Evolutionary conservation across 2,113 vertebrate genomes (phyloP), one percentile per base, ranked within the genome.

Genomic region (Otolemur garnettii): DNA sequence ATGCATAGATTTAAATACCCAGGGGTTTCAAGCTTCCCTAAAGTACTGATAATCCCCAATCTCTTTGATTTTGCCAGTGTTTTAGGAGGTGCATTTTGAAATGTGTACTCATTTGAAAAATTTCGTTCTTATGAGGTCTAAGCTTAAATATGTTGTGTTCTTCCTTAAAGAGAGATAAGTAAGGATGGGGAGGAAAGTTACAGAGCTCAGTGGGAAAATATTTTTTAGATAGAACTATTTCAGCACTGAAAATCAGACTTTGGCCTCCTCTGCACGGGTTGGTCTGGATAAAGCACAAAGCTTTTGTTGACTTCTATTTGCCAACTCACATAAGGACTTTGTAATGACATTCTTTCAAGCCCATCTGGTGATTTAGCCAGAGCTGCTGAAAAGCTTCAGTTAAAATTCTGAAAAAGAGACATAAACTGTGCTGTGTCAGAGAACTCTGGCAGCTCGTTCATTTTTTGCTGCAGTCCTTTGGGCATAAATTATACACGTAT

Each of bases 331-430:
- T 92, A 96, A 96, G 74, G 94, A 88, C 84, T 92, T 71, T 35
- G 92, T 87, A 95, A 95, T 96, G 93, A 81, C 92, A 96, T 22
- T 82, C 64, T 59, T 95, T 98, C 17, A 87, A 95, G 95, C 21
- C 96, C 66, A 94, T 98, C 79, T 94, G 92, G 33, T 93, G 71
- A 18, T 91, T 78, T 94, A 95, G 87, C 88, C 90, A 96, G 96
- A 92, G 71, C 38, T 97, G 94, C 94, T 90, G 75, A 97, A 97
- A 96, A 42, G n/a, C 33, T 96, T 80, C 75, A 84, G 86, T 97
- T 87, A 98, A 68, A 94, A 87, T 95, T 92, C 90, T 80, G 38
- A 95, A 96, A 97, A 57, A 95, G 91, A 94, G 42, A 82, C 68
- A 96, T 81, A 81, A 78, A 96, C 88, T 96, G 82, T 90, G 71